These are phyloP conservation scores for Holocentrus rufus DNA, from an alignment of 2,797 vertebrate genomes.

Conservation along the genomic window DNA sequence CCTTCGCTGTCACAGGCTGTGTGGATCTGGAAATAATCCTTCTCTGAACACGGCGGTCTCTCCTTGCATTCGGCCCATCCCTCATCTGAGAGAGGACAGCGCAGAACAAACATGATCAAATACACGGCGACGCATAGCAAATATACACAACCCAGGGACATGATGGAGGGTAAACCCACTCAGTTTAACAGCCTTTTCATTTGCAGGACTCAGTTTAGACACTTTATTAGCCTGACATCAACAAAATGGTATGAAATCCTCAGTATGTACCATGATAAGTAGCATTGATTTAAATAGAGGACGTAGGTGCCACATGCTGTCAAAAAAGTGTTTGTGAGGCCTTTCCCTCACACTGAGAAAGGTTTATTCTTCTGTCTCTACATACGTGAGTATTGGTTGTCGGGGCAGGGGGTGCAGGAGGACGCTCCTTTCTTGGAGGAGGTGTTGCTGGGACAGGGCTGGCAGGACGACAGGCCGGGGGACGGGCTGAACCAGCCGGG, in stretches of 20 bases:
- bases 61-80: slow-evolving; percentile 87
- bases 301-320: too few species aligned
- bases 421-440: slow-evolving; percentile 90
- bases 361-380: neutral
- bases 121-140: too few species aligned
- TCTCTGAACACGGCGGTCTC: slow-evolving; percentile 88
- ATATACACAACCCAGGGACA: too few species aligned
- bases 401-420: slow-evolving; percentile 86
- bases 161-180: too few species aligned
- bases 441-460: slow-evolving; percentile 89
- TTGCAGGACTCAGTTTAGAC: too few species aligned
- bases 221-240: too few species aligned
- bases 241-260: too few species aligned
- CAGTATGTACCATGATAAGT: too few species aligned
- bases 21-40: slow-evolving; percentile 96
- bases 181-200: too few species aligned
- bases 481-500: slow-evolving; percentile 91
- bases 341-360: neutral
- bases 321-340: too few species aligned
- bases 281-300: neutral
- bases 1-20: slow-evolving; percentile 91
- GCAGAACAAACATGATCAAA: too few species aligned
- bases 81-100: slow-evolving; percentile 83
- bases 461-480: slow-evolving; percentile 89
- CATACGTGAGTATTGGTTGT: slow-evolving; percentile 90